Evolutionary conservation across 2,888 invertebrate genomes (phyloP), one percentile per base, ranked within the genome.

Genomic region (Drosophila nigricruria): DNA sequence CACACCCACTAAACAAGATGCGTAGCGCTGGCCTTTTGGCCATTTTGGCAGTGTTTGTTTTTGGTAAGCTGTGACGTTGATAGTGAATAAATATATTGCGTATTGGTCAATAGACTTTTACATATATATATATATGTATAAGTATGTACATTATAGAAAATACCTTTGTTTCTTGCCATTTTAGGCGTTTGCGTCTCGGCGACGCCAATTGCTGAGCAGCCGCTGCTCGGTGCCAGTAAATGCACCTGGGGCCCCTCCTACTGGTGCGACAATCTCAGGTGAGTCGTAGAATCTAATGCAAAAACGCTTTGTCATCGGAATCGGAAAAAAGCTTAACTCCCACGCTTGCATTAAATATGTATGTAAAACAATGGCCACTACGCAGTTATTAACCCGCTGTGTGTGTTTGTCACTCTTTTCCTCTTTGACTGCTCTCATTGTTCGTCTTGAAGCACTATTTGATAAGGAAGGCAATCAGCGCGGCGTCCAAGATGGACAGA

Each of bases 161-260:
- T 60, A 32, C 43, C 27, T 34, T 47, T 54, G 36, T 59, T 36
- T 74, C 53, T 53, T 58, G 16, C 12, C 25, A 10, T 66, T 77
- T 27, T 52, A 84, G 84, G 75, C 69, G 70, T 69, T 54, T 70
- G 69, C 45, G 85, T 79, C 49, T 67, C 66, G 8, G 73, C 82
- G 40, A 76, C 84, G 57, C 87, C 87, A 45, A 49, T 81, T 14
- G 70, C 67, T 36, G 68, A 59, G 30, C 73, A 78, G 52, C 73
- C 57, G 32, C 88, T 95, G 30, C 76, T 96, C 53, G 95, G 95
- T 36, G 92, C 93, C 56, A 94, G 94, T 52, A 94, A 95, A 88
- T 97, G 97, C 91, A 96, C 96, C 8, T 96, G 95, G 95, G 97
- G 97, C 9, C 97, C 97, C 5, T 93, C 95, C 0, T 97, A 96